Conservation (phyloP, 2,113 vertebrate genomes). For the Cyanistes caeruleus region DNA sequence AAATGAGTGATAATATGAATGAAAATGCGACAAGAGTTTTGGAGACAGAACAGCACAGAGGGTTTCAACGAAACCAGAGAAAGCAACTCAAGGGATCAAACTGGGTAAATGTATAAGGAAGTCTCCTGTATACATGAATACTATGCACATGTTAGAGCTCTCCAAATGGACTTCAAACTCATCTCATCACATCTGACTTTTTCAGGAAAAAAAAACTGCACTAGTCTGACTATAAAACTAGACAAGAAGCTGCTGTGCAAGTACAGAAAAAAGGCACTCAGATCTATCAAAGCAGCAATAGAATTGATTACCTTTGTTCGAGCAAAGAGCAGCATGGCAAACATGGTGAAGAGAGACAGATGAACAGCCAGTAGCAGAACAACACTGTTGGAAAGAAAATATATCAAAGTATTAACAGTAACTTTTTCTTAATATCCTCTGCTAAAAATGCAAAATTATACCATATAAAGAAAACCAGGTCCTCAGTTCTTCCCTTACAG, state of each 20-base stretch:
- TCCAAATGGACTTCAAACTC: background rate
- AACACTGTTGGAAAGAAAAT: constrained; percentile 77
- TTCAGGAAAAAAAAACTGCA: background rate
- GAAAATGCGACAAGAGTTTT: background rate
- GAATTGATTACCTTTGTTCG: constrained; percentile 81
- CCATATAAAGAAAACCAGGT: background rate
- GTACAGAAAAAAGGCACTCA: background rate
- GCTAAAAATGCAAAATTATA: background rate
- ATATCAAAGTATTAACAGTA: background rate
- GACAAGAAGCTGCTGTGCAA: background rate
- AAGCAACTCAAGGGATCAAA: background rate
- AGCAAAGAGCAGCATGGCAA: constrained; percentile 92
- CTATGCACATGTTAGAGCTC: rapidly evolving
- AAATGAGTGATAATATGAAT: background rate
- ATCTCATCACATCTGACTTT: background rate
- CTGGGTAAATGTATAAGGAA: background rate
- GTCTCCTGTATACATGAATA: background rate
- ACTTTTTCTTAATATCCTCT: background rate
- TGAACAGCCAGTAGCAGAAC: constrained; percentile 88
- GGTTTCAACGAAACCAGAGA: background rate
- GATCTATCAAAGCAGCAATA: background rate
- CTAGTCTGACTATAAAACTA: background rate
- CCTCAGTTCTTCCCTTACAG: background rate
- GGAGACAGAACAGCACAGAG: background rate
- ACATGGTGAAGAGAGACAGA: constrained; percentile 91